Base-by-base conservation (phyloP, 2,888 invertebrate genomes). In the Chymomyza fuscimana region DNA sequence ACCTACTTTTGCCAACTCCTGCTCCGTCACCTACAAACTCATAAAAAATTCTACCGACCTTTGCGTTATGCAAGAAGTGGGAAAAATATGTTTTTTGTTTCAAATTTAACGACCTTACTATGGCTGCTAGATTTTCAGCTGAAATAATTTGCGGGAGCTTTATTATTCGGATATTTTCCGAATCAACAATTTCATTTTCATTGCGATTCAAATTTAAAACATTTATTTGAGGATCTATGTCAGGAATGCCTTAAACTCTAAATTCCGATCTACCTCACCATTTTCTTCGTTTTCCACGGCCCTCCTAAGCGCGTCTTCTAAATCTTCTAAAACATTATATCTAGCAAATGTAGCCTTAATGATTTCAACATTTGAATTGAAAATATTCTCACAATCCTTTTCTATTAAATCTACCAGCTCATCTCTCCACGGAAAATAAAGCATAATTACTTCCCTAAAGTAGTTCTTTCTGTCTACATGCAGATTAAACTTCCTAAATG, bases 1-100 rank as follows among this genome's bases (percentile, higher is more conserved):
- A 25, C 4, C 67, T 32, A 29, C 63, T 74, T 10, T 74, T 72
- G 4, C 68, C 68, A 22, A 78, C 77, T 4, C 72, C 73, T 10
- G n/a, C n/a, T n/a, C n/a, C n/a, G n/a, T n/a, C n/a, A n/a, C n/a
- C n/a, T n/a, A n/a, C n/a, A n/a, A n/a, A 70, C 40, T 67, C 67
- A 46, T 46, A 64, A 16, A 67, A 66, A 15, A 62, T 19, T 16
- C 16, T 15, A 19, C 16, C 16, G 9, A 1, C 1, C 5, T 15
- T 19, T 19, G 59, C 19, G 12, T 59, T 59, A 59, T 59, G 59
- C n/a, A 59, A 6, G 15, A 59, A 2, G 25, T 59, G 59, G 1
- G 59, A 22, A 59, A 59, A 59, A 16, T 59, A 59, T 5, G 22
- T 59, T 59, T 19, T 59, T 19, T 59, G 59, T 25, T 25, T 59